Percentiles rank a stretch among this genome's conserved stretches.
These are phyloP conservation scores for Tyrophagus putrescentiae DNA, from an alignment of 1,140 invertebrate species.

Conservation along the genomic window DNA sequence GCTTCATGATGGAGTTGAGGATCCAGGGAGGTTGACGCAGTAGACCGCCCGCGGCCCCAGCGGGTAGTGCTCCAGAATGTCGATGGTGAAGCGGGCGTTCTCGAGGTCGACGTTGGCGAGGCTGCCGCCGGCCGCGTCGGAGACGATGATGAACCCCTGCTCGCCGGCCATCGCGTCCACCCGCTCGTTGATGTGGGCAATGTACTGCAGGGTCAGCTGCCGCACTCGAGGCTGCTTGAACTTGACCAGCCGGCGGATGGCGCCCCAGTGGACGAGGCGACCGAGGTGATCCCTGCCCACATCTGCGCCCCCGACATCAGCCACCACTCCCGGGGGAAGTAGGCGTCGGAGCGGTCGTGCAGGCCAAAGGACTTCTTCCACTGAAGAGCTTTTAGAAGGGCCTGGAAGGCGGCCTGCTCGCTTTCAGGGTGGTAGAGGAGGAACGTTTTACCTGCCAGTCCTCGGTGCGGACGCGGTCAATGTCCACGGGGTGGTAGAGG, in stretches of 20 bases:
- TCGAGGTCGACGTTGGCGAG: not conserved
- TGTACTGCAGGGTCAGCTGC: not conserved
- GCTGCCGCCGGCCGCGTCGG: not conserved
- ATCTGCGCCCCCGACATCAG: not conserved
- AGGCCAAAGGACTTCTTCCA: constrained; percentile 1
- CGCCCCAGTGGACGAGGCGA: not conserved
- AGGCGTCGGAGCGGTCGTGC: not conserved
- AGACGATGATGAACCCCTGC: not conserved
- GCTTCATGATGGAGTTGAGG: not conserved
- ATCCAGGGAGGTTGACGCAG: not conserved
- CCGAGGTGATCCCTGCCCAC: not conserved
- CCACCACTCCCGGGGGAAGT: not conserved
- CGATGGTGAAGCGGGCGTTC: not conserved
- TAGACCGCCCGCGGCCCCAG: not conserved
- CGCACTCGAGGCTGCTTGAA: not conserved
- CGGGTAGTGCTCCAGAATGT: not conserved
- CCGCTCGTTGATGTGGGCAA: not conserved
- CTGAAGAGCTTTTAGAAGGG: not conserved
- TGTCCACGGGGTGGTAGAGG: not conserved
- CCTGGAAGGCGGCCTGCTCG: not conserved
- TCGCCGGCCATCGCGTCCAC: not conserved
- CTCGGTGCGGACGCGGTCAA: not conserved
- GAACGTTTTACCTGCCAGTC: constrained; percentile 2
- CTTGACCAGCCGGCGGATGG: not conserved
- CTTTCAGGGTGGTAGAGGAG: not conserved